Evolutionary conservation across 2,113 vertebrate species (phyloP).

Genomic region (Hypanus sabinus): DNA sequence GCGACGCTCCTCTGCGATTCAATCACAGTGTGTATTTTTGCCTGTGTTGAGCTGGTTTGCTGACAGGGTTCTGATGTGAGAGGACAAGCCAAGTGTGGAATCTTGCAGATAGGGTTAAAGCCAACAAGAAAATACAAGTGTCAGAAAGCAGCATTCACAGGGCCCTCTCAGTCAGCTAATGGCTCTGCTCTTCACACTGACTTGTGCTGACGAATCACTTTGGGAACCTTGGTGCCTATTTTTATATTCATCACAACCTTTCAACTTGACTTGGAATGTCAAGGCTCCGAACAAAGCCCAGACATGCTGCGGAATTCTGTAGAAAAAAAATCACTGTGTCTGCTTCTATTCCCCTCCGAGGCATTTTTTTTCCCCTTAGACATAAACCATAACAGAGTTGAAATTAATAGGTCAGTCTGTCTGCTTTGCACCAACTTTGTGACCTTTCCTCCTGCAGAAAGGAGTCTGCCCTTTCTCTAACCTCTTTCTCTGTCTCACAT

Average conservation of each 20-base stretch:
- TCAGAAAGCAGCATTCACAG: background rate
- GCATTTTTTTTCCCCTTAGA: background rate
- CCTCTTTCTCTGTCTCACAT: background rate
- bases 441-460: background rate
- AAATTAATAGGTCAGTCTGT: constrained; percentile 2
- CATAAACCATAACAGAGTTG: constrained; percentile 28
- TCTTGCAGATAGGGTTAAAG: background rate
- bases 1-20: background rate
- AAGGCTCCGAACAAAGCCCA: background rate
- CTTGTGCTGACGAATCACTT: background rate
- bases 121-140: too few relatives aligned
- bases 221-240: background rate
- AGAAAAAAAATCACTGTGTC: background rate
- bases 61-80: background rate
- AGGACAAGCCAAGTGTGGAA: background rate
- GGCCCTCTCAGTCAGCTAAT: background rate
- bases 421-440: background rate
- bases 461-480: background rate
- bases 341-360: constrained; percentile 1
- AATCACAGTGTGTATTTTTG: background rate
- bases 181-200: background rate
- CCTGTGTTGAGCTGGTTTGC: background rate
- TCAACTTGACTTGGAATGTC: background rate
- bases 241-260: constrained; percentile 23
- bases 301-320: background rate